Base-by-base conservation (phyloP, 2,113 vertebrate genomes). In the Scomber colias region DNA sequence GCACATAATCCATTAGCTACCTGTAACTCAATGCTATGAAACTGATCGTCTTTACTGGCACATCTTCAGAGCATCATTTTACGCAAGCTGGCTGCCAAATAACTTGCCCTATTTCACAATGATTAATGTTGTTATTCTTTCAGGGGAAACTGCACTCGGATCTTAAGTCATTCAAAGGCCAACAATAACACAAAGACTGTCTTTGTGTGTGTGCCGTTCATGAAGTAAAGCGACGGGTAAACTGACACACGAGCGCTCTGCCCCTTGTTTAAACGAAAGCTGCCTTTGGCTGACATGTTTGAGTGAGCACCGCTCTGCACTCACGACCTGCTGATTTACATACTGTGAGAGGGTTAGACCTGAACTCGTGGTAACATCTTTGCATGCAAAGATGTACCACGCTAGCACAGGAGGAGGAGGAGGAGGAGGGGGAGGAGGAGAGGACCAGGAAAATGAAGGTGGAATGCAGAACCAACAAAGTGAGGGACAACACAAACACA, bases 321-420 rank as follows among this genome's bases (percentile, higher is more conserved):
- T 44, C 16, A 11, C 2, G 19, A 65, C 17, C 13, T 50, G 77
- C 54, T 78, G 48, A 73, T 84, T 81, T 83, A 51, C 61, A 83
- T 68, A 54, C 16, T 63, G 61, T 75, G 62, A 73, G 72, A 75
- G 61, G 51, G 2, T 71, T 56, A 61, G 31, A 49, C 12, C 24
- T 49, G 27, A 73, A 21, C 53, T 86, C 62, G 49, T 54, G 62
- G 62, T 49, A 68, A 64, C 50, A 60, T 71, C 3, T 56, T 51
- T 49, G 11, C 14, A 46, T 24, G 30, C 54, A 55, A 66, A 79
- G 45, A 62, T 56, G 16, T 31, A 55, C 46, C 45, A n/a, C 1
- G 14, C 31, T 21, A 46, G 63, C 44, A 72, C 7, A 7, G 2
- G 35, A 40, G 35, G 45, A 53, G 13, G 7, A 53, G 24, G 24